Percentiles rank a stretch among this genome's conserved stretches.
phyloP scores from a whole-genome alignment of 2,797 vertebrate species.

The Ispidina lecontei region DNA sequence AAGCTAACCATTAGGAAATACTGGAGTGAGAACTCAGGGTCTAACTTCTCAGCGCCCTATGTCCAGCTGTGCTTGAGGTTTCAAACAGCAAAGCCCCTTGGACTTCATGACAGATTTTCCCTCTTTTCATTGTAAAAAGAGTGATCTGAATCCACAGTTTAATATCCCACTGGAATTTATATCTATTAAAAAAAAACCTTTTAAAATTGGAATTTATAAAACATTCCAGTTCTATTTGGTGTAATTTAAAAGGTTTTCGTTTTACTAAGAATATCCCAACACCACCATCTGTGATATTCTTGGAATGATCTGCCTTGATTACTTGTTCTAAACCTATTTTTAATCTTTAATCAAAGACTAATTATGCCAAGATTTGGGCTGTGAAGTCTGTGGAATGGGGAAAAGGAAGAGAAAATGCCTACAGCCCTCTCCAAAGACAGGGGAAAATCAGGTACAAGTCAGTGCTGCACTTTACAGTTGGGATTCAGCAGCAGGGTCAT shows the following conservation, averaged over 20 bases:
- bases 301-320: background rate
- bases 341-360: constrained; percentile 30
- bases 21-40: background rate
- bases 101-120: background rate
- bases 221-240: background rate
- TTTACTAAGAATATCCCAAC: background rate
- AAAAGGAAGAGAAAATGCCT: background rate
- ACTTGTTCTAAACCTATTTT: background rate
- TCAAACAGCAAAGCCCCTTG: background rate
- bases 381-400: background rate
- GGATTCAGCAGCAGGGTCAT: background rate
- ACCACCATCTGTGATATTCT: background rate
- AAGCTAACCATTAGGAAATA: background rate
- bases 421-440: background rate
- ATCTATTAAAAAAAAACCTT: background rate
- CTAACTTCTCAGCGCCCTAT: accelerated
- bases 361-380: background rate
- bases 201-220: background rate
- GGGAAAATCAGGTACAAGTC: background rate
- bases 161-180: background rate
- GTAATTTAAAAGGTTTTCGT: background rate
- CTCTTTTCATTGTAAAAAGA: background rate
- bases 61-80: background rate
- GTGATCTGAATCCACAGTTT: background rate
- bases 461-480: background rate